Percentiles rank a stretch among this genome's conserved stretches.
Evolutionary conservation across 2,888 invertebrate genomes (phyloP).

Genomic region (Ophioninae sp.): DNA sequence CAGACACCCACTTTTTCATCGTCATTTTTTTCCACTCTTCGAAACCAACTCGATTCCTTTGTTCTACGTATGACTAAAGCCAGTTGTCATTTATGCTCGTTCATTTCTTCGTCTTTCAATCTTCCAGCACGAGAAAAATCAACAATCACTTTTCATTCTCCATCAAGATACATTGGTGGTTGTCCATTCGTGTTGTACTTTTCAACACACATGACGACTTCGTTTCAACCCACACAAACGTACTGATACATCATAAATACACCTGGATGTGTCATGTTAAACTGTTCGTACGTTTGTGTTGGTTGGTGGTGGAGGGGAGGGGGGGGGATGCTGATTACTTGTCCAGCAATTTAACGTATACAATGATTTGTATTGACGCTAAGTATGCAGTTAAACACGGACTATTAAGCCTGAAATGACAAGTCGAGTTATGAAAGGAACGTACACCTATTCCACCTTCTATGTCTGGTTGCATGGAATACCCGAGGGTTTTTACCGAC

Average conservation of each 20-base stretch:
- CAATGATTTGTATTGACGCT: slow-evolving; percentile 48
- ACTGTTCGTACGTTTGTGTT: neutral
- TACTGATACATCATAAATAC: too few relatives aligned
- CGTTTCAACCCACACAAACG: too few relatives aligned
- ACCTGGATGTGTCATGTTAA: too few relatives aligned
- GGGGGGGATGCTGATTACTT: neutral
- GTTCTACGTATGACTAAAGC: neutral
- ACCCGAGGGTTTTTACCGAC: slow-evolving; percentile 11
- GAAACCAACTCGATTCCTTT: too few relatives aligned
- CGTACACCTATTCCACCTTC: slow-evolving; percentile 54
- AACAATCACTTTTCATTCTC: slow-evolving; percentile 39
- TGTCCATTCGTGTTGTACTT: too few relatives aligned
- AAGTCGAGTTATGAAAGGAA: slow-evolving; percentile 46
- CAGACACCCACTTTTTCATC: slow-evolving; percentile 30
- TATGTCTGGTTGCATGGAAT: slow-evolving; percentile 24
- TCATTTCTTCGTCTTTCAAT: slow-evolving; percentile 26
- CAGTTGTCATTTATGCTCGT: slow-evolving; percentile 13
- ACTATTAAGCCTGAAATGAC: slow-evolving; percentile 52
- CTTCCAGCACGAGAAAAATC: slow-evolving; percentile 16
- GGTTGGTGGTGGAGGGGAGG: too few relatives aligned
- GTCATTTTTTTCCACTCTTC: slow-evolving; percentile 11
- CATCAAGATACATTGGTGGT: too few relatives aligned
- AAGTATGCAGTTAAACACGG: slow-evolving; percentile 51
- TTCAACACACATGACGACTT: too few relatives aligned
- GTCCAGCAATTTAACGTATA: slow-evolving; percentile 29